Evolutionary conservation across 2,888 invertebrate species (phyloP), one percentile per base, ranked within the genome.

Genomic region (Drosophila tanythrix): DNA sequence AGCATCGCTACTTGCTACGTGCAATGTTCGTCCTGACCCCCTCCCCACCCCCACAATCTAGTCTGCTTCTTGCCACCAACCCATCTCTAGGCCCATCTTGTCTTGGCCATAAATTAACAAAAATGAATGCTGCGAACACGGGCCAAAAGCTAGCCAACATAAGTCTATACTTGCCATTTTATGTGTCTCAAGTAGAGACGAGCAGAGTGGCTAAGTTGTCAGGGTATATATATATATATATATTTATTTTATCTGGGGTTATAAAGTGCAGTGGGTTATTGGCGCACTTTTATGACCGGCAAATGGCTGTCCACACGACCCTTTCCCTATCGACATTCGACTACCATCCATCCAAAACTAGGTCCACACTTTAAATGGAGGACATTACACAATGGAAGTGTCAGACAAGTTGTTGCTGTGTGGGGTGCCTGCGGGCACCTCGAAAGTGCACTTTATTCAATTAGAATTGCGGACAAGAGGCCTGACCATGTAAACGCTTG

Each of bases 1-100:
- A 87, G 87, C 83, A 87, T 87, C 76, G 90, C 72, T 88, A 90
- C 87, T 90, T 89, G 88, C 89, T 85, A 90, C 83, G 81, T 83
- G 83, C 83, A 82, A 78, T 66, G 66, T 65, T 78, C 72, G 63
- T 81, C 48, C 68, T 70, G 38, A 55, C 46, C 25, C 27, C 27
- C 25, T 50, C 29, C 5, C 11, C 21, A 8, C 2, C 25, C 36
- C 38, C 46, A n/a, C 29, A 15, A 5, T 52, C 50, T 48, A 40
- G 29, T 36, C 38, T 58, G 29, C 33, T 31, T 0, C 40, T 35
- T 43, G 43, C 51, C 13, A 51, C 11, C 29, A 29, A 29, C 6
- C 36, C 51, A 51, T 25, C 60, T 33, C 29, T 29, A 46, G 25
- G 15, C 25, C 8, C 8, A 15, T 46, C 57, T 61, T 59, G 68